Conservation (phyloP, 2,113 vertebrate genomes). For the Prochilodus magdalenae region DNA sequence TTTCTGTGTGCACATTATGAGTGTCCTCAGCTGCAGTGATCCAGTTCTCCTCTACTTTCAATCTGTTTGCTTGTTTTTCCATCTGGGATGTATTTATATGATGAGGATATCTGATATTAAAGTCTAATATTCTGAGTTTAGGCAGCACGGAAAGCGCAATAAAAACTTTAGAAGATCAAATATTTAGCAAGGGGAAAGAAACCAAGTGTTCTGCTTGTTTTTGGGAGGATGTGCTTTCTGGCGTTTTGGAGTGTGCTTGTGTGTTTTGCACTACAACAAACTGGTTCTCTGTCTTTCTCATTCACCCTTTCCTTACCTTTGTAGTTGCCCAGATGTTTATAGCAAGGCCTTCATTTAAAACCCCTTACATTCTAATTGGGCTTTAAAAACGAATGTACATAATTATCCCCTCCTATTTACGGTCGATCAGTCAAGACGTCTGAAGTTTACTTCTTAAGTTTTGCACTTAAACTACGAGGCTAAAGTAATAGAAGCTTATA, state of each 20-base stretch:
- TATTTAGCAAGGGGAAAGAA: neutral
- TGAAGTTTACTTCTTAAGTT: neutral
- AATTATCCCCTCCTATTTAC: neutral
- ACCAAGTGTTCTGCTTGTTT: neutral
- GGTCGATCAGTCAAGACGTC: neutral
- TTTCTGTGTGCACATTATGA: constrained; percentile 9
- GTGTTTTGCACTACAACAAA: neutral
- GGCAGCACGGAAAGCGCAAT: no score
- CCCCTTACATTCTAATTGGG: neutral
- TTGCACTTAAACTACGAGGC: neutral
- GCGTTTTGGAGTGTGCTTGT: neutral
- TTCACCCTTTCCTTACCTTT: constrained; percentile 22
- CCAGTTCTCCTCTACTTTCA: constrained; percentile 22
- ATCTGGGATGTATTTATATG: neutral
- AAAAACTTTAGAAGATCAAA: neutral
- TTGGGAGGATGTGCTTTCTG: constrained; percentile 1
- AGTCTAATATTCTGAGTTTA: neutral
- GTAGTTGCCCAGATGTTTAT: constrained; percentile 3
- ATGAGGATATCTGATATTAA: neutral
- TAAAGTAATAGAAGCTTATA: neutral
- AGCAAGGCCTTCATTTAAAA: neutral
- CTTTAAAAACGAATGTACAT: neutral
- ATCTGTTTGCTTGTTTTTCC: neutral
- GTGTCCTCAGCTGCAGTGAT: constrained; percentile 50
- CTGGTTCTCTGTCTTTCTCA: neutral